Base-by-base conservation (phyloP, 2,888 invertebrate species). In the Phaonia tiefii region DNA sequence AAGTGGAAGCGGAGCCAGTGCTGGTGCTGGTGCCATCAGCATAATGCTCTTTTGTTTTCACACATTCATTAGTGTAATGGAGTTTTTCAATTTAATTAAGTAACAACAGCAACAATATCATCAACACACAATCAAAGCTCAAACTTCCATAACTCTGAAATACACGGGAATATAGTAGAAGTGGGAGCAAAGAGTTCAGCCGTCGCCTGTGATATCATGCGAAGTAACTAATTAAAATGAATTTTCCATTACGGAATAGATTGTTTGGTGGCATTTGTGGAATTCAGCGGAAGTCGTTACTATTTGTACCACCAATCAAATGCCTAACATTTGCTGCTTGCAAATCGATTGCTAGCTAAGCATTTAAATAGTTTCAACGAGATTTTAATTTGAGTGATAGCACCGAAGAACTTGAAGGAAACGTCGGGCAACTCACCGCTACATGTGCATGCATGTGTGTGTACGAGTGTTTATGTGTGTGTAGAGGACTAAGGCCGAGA, bases 41-140 rank as follows among this genome's bases (percentile, higher is more conserved):
- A 39, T 37, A 56, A 37, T 49, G 49, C 17, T 26, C 31, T 17
- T 79, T 66, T 60, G 66, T 72, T 73, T 54, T 25, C 63, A 69
- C 60, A 69, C 25, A 69, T 72, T 80, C 75, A 85, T 85, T 85
- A 84, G 82, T 77, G 80, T 85, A 85, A 85, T 85, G 83, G 85
- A 84, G 82, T 83, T 84, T 83, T 85, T 78, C 80, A 84, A 84
- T 84, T 84, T 83, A 84, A 84, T 84, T 84, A 84, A 83, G 76
- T 81, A 69, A 60, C 72, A 69, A 80, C 42, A 63, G 44, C 60
- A 72, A 25, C 25, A 42, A 37, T 13, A 69, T 20, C 37, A 22
- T n/a, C n/a, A n/a, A n/a, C n/a, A 54, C 37, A 22, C 17, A 20
- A 39, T 39, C 22, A 25, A 42, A 37, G 20, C 8, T n/a, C n/a